Base-by-base conservation (phyloP, 2,888 invertebrate genomes). In the Lithophane leautieri region DNA sequence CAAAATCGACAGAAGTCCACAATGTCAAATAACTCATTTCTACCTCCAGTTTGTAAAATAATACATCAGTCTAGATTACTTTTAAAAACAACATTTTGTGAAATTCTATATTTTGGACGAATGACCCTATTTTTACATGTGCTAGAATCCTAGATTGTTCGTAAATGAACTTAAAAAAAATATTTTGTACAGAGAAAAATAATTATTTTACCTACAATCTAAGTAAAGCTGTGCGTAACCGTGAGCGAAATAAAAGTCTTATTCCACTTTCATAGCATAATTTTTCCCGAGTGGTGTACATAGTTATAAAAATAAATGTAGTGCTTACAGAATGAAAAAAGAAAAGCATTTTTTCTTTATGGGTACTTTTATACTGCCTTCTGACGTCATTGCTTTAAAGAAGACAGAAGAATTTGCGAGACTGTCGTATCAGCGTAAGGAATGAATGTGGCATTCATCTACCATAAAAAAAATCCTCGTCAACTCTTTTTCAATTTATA, bases 301-400 rank as follows among this genome's bases (percentile, higher is more conserved):
- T 22, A 54, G 77, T 66, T 61, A 76, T 76, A 78, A 82, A n/a
- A 82, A 78, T 22, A 47, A 82, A 61, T 54, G 66, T 62, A 61
- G 61, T 78, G 50, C 78, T 77, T 82, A 67, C 16, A 82, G 25
- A 50, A 76, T 76, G 82, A 40, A 61, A 44, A 76, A 60, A 76
- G 56, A 60, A 76, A 66, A 62, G 4, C 6, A 14, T 63, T 69
- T n/a, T 63, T 25, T 63, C 42, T 81, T 81, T 63, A 81, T 63
- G 25, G 25, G 11, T 42, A 63, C 56, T 75, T 54, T 62, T 34
- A 34, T 50, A 6, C 6, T 28, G 25, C 54, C 19, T 62, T 54
- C 28, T 61, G 80, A 61, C 50, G 80, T 60, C 60, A 66, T 66
- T 34, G 28, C 3, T 16, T 22, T 54, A 22, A 8, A 28, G 14